Evolutionary conservation across 2,113 vertebrate species (phyloP).

Genomic region (Hippocampus mohnikei): DNA sequence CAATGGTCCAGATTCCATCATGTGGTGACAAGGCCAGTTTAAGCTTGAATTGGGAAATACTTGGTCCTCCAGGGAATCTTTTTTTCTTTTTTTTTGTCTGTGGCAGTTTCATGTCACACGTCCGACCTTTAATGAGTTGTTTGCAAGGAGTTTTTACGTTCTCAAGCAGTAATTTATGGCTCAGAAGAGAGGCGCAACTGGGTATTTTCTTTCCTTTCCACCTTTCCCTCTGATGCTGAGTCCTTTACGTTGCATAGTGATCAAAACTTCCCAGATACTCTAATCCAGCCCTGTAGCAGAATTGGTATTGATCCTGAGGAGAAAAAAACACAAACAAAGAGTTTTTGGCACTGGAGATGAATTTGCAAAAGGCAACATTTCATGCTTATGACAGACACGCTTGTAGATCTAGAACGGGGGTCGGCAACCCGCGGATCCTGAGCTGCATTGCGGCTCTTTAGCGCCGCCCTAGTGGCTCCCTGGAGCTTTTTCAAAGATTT

Average conservation of each 20-base stretch:
- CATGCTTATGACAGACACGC: not conserved
- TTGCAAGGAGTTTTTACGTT: slow-evolving; percentile 98
- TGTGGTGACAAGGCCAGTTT: slow-evolving; percentile 74
- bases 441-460: too few relatives aligned
- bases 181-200: slow-evolving; percentile 97
- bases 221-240: slow-evolving; percentile 81
- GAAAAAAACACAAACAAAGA: slow-evolving; percentile 26
- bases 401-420: too few relatives aligned
- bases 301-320: slow-evolving; percentile 96
- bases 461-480: too few relatives aligned
- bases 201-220: slow-evolving; percentile 68
- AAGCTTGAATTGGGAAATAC: slow-evolving; percentile 78
- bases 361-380: not conserved
- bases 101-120: slow-evolving; percentile 74
- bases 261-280: slow-evolving; percentile 99
- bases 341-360: not conserved
- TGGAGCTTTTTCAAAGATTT: too few relatives aligned
- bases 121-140: slow-evolving; percentile 91
- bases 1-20: slow-evolving; percentile 83
- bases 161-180: slow-evolving; percentile 97
- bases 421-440: too few relatives aligned
- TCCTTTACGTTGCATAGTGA: slow-evolving; percentile 99
- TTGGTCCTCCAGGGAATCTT: slow-evolving; percentile 90
- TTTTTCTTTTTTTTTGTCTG: slow-evolving; percentile 64
- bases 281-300: slow-evolving; percentile 96